phyloP scores from a whole-genome alignment of 2,888 invertebrate species.

The Lordiphosa andalusiaca region DNA sequence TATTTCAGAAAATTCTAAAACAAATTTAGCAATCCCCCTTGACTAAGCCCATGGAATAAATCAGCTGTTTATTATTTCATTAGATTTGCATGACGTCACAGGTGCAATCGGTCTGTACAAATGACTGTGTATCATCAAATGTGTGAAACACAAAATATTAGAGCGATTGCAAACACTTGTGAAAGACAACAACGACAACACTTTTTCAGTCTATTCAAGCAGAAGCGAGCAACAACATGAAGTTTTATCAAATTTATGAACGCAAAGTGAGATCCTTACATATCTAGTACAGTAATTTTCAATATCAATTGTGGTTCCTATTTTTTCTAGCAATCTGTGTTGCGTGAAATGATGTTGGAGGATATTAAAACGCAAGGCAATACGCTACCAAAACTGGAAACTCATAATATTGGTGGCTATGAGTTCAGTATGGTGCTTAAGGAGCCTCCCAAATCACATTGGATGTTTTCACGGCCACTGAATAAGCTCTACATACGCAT shows the following conservation, averaged over 20 bases:
- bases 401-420: constrained; percentile 75
- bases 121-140: neutral
- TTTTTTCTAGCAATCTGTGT: constrained; percentile 66
- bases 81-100: constrained; percentile 28
- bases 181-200: constrained; percentile 17
- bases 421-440: constrained; percentile 68
- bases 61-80: constrained; percentile 19
- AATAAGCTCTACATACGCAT: constrained; percentile 83
- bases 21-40: neutral
- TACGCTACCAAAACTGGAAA: constrained; percentile 74
- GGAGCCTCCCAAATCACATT: constrained; percentile 59
- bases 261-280: constrained; percentile 21
- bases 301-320: neutral
- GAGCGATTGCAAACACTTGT: constrained; percentile 30
- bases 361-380: constrained; percentile 60
- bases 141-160: neutral
- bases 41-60: constrained; percentile 14
- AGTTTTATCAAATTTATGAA: constrained; percentile 31
- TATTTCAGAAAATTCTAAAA: too few species aligned
- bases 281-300: neutral
- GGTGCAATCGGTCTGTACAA: neutral
- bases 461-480: constrained; percentile 82
- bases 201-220: neutral
- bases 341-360: constrained; percentile 69
- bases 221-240: constrained; percentile 22